A percentile compares a stretch with the other conserved stretches of the same genome.
phyloP scores from a whole-genome alignment of 2,113 vertebrate genomes.

The Pelecanus crispus region DNA sequence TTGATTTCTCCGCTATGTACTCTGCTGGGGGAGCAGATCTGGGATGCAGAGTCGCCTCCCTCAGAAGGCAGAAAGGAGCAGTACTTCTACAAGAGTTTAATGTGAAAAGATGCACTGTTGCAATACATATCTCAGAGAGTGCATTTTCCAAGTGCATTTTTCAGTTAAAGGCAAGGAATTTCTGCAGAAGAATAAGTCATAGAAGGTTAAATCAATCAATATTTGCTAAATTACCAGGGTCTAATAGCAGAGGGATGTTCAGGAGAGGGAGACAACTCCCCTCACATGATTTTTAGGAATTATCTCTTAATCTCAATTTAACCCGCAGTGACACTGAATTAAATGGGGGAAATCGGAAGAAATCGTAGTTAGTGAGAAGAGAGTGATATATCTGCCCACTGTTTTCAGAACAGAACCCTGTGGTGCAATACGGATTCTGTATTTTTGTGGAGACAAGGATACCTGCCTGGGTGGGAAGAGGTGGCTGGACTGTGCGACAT shows the following conservation, averaged over 20 bases:
- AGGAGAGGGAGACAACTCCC: not conserved
- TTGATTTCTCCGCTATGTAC: not conserved
- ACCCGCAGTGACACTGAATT: not conserved
- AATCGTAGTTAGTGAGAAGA: not conserved
- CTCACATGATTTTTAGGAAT: not conserved
- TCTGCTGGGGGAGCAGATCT: not conserved
- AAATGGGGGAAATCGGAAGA: not conserved
- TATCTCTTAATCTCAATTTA: constrained; percentile 13
- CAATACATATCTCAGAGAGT: constrained; percentile 42
- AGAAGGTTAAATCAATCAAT: constrained; percentile 43
- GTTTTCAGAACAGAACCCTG: constrained; percentile 39
- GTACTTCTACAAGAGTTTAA: not conserved
- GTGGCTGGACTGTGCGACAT: constrained; percentile 40
- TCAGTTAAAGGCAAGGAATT: not conserved
- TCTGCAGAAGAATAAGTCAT: constrained; percentile 14
- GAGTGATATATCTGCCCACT: not conserved
- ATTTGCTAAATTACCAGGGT: constrained; percentile 28
- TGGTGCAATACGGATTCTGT: constrained; percentile 37
- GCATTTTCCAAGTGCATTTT: constrained; percentile 42
- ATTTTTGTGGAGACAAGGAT: constrained; percentile 49
- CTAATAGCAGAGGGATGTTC: constrained; percentile 33
- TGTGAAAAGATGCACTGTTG: constrained; percentile 16
- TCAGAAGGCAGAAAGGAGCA: not conserved
- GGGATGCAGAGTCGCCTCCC: not conserved
- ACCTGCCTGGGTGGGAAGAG: constrained; percentile 25